Percentiles rank a stretch among this genome's conserved stretches.
Conservation (phyloP, 2,797 vertebrate genomes). For the Cirrhinus mrigala region DNA sequence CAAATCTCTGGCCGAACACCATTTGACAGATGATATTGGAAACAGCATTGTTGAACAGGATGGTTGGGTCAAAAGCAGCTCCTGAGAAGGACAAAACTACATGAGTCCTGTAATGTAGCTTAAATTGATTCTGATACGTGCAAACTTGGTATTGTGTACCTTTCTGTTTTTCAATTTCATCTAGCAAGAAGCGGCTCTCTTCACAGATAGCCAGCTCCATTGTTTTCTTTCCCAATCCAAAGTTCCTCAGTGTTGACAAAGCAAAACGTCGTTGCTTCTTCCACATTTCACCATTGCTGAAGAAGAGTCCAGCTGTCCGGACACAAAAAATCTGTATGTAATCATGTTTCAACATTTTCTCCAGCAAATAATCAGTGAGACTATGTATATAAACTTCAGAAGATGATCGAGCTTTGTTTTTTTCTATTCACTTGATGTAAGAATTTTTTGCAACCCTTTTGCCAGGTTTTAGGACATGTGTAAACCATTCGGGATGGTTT, state of each 20-base stretch:
- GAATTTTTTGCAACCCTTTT: neutral
- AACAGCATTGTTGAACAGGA: constrained; percentile 74
- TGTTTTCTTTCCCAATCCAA: constrained; percentile 70
- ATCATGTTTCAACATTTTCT: neutral
- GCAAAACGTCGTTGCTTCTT: constrained; percentile 77
- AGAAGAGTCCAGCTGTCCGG: constrained; percentile 71
- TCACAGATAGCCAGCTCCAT: constrained; percentile 75
- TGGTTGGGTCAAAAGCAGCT: constrained; percentile 72
- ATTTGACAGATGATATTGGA: constrained; percentile 82
- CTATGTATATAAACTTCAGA: neutral
- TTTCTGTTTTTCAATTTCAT: constrained; percentile 71
- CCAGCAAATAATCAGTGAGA: neutral
- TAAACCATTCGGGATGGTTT: neutral
- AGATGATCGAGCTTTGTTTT: neutral
- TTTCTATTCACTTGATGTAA: neutral
- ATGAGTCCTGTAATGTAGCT: neutral
- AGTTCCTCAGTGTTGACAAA: constrained; percentile 73
- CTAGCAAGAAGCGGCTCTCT: constrained; percentile 72
- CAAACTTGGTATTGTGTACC: constrained; percentile 61
- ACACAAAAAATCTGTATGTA: neutral
- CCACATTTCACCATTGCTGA: constrained; percentile 78
- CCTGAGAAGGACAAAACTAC: constrained; percentile 62
- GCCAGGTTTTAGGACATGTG: neutral
- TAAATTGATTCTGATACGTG: neutral
- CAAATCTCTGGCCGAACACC: constrained; percentile 78